Base-by-base conservation (phyloP, 1,140 invertebrate genomes). In the Hyposmocoma kahamanoa region DNA sequence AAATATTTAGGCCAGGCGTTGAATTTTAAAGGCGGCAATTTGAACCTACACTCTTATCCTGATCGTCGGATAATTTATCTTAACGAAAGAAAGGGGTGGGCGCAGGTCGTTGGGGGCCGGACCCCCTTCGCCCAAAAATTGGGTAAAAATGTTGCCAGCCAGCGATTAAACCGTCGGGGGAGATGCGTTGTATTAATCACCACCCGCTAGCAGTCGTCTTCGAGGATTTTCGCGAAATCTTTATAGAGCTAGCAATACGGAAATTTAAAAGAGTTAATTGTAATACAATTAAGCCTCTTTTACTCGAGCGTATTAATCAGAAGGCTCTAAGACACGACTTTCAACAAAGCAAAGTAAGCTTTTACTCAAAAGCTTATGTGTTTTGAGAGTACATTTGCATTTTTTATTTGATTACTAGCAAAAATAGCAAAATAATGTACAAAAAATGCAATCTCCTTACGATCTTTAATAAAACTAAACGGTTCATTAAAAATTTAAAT, bases 131-230 rank as follows among this genome's bases (percentile, higher is more conserved):
- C 72, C 74, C 80, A 84, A 84, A 84, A 84, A 84, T 84, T 84
- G 81, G 77, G 78, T 82, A 84, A 84, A 84, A 84, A 84, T 84
- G 81, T 84, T 84, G 73, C 81, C 74, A 80, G 79, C 76, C 58
- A 82, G 67, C 81, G 81, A 84, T 84, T 84, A 84, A 84, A 83
- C 73, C 69, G 68, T 78, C 64, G 79, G 59, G 81, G 81, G 81
- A 77, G 81, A 84, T 82, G 73, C 81, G 81, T 82, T 75, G 74
- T 84, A 84, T 82, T 84, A 84, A 84, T 84, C 81, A 84, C 81
- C 81, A 72, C 81, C 79, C 77, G 67, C 67, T 57, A 64, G 51
- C 56, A 72, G 71, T 68, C 69, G 75, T 76, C 77, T 81, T 79
- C 61, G 70, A 68, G 56, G 72, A 78, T 78, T 76, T 68, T 60